Evolutionary conservation across 2,797 vertebrate genomes (phyloP), one percentile per base, ranked within the genome.

Genomic region (Syngnathus acus): DNA sequence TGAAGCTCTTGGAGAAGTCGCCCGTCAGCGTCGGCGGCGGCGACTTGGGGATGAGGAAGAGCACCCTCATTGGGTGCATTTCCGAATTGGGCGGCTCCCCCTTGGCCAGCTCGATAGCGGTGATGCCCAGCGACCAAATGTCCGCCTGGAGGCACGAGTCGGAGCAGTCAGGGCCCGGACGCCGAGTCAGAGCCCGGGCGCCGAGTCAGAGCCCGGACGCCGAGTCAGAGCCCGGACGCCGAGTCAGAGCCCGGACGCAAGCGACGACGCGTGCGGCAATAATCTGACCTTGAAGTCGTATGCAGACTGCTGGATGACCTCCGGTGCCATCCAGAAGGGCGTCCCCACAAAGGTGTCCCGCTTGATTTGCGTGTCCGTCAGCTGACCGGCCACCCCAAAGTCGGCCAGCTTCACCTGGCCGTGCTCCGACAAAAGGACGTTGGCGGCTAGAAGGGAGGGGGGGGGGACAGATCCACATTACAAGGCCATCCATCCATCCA

Each of bases 301-400:
- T 3, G 95, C 94, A 0, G 95, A 97, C 79, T 97, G 95, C 74
- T 96, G 95, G 75, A 97, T 97, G 85, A 97, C 95, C 86, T 97
- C 95, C 0, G 95, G 95, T 0, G 95, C 95, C 95, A 97, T 97
- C 95, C 95, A 97, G 84, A 97, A 97, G 0, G 95, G 95, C 62
- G 95, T 97, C 39, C 95, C 95, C 78, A 97, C 95, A 51, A 97
- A 97, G 9, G 95, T 97, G 69, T 97, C 95, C 77, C 94, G 91
- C 78, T 97, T 97, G 81, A 97, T 97, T 85, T 97, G 95, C 0
- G 95, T 97, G 80, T 97, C 95, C 0, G 95, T 97, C 78, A 97
- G 89, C 82, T 97, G 95, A 7, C 95, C 95, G 0, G 95, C 94
- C 68, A 97, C 95, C 6, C 95, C 95, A 66, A 97, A 97, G 81